phyloP scores from a whole-genome alignment of 1,140 invertebrate species.

The Rhopalosiphum padi region DNA sequence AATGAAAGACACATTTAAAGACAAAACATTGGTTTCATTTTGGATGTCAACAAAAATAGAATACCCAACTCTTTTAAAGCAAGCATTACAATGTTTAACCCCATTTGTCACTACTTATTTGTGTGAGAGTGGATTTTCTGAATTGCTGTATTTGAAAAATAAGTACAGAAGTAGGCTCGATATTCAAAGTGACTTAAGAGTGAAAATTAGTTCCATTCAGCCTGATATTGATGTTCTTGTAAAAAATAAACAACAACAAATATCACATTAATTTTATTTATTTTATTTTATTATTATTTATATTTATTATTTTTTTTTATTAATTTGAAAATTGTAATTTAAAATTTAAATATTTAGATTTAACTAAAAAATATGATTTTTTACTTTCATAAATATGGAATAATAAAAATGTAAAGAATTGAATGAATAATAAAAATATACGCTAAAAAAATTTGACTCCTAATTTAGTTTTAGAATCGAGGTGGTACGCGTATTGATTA shows the following conservation, averaged over 20 bases:
- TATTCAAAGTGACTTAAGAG: conserved; percentile 21
- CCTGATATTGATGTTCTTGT: conserved; percentile 21
- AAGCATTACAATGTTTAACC: conserved; percentile 15
- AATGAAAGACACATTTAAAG: not conserved
- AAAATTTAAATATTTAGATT: conserved; percentile 17
- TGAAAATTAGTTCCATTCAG: conserved; percentile 19
- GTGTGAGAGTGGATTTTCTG: conserved; percentile 21
- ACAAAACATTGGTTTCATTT: conserved; percentile 15
- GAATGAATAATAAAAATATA: conserved; percentile 47
- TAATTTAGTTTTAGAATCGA: conserved; percentile 44
- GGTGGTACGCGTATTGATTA: conserved; percentile 5
- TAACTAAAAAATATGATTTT: not conserved
- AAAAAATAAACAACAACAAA: not conserved
- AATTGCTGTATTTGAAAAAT: conserved; percentile 25
- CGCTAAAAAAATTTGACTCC: conserved; percentile 15
- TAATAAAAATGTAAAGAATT: conserved; percentile 20
- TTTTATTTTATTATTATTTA: not conserved
- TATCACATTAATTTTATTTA: conserved; percentile 18
- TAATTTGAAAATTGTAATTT: conserved; percentile 40
- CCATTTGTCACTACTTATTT: conserved; percentile 25
- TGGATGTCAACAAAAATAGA: conserved; percentile 15
- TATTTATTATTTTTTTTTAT: conserved; percentile 15
- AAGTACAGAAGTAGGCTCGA: conserved; percentile 41
- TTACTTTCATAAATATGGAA: conserved; percentile 37
- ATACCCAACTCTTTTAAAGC: conserved; percentile 4